Conservation (phyloP, 2,888 invertebrate genomes). For the Ischnus inquisitorius region DNA sequence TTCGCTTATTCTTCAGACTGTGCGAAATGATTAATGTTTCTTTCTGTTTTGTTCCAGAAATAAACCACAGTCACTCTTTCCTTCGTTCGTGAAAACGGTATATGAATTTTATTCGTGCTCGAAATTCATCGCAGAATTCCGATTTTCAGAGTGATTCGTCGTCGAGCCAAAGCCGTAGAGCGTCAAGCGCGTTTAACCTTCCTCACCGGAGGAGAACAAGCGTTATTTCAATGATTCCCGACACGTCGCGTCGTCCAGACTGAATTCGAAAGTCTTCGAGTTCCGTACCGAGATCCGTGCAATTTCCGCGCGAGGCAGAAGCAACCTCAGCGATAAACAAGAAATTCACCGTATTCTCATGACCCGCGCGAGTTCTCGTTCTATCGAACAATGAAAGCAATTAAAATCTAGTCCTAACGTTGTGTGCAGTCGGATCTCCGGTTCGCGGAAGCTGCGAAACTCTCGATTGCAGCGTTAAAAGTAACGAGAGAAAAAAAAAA, state of each 20-base stretch:
- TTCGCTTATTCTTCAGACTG: too few species aligned
- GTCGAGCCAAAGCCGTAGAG: too few species aligned
- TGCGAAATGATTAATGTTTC: too few species aligned
- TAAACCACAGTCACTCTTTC: too few species aligned
- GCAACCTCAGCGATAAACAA: conserved; percentile 1
- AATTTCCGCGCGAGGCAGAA: neutral
- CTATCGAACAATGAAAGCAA: conserved; percentile 50
- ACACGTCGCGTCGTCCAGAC: conserved; percentile 4
- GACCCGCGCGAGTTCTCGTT: conserved; percentile 9
- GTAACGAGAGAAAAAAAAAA: neutral
- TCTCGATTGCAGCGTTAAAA: neutral
- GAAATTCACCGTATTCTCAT: conserved; percentile 15
- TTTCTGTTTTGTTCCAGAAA: too few species aligned
- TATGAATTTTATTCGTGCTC: too few species aligned
- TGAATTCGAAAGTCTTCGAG: conserved; percentile 3
- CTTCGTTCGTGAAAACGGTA: too few species aligned
- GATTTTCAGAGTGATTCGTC: too few species aligned
- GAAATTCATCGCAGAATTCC: too few species aligned
- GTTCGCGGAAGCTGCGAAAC: neutral
- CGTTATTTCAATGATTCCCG: neutral
- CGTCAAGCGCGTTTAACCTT: neutral
- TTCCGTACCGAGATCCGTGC: neutral
- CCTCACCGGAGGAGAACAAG: neutral
- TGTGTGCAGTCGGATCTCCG: neutral
- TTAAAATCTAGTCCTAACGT: conserved; percentile 11